Evolutionary conservation across 2,113 vertebrate genomes (phyloP).

Genomic region (Passer domesticus): DNA sequence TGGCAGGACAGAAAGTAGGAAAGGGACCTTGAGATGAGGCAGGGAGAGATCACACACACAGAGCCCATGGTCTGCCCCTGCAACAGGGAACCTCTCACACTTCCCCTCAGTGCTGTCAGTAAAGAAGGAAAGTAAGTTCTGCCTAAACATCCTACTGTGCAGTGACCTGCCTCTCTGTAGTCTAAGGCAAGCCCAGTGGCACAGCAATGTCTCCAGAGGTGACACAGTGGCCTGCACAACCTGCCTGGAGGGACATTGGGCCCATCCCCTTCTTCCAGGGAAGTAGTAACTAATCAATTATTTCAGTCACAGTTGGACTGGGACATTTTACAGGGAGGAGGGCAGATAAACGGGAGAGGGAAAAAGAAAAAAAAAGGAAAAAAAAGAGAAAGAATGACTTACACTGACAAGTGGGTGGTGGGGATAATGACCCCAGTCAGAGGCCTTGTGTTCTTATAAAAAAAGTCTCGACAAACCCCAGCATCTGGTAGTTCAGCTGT

Average conservation of each 20-base stretch:
- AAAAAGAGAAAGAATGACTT: not conserved
- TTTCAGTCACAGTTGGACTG: not conserved
- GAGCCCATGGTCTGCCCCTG: not conserved
- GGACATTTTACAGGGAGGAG: not conserved
- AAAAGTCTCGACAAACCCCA: constrained; percentile 28
- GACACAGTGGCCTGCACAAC: not conserved
- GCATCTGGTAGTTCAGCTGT: constrained; percentile 64
- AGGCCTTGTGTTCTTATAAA: not conserved
- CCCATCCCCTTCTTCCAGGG: not conserved
- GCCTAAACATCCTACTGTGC: not conserved
- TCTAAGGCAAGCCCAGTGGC: not conserved
- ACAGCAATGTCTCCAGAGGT: not conserved
- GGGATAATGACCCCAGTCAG: constrained; percentile 36
- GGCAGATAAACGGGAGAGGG: not conserved
- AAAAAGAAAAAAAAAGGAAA: not conserved
- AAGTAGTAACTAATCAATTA: not conserved
- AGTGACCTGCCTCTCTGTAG: not conserved
- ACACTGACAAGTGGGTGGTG: constrained; percentile 1
- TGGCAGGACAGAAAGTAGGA: not conserved
- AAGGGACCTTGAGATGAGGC: not conserved
- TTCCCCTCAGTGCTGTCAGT: not conserved
- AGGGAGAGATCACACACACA: not conserved
- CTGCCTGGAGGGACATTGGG: fast-evolving
- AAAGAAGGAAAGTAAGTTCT: not conserved
- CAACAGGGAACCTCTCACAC: not conserved